Conservation (phyloP, 1,140 invertebrate genomes). For the Sminthurides bifidus region DNA sequence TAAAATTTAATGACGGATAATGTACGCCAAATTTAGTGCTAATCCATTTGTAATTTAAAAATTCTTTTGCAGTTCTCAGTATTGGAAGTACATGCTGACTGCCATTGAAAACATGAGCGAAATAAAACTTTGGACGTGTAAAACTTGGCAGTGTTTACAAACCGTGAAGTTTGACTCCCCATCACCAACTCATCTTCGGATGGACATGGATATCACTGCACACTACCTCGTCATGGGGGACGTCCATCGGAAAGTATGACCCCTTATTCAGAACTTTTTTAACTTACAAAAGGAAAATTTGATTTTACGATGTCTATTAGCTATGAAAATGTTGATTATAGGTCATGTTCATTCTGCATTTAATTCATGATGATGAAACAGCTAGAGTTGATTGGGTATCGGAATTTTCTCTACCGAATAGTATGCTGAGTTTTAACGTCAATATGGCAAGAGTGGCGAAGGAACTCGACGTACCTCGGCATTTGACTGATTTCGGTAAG, state of each 20-base stretch:
- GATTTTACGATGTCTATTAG: neutral
- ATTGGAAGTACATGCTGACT: constrained; percentile 90
- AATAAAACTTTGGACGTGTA: constrained; percentile 87
- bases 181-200: constrained; percentile 49
- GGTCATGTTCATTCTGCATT: constrained; percentile 27
- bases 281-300: neutral
- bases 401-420: constrained; percentile 29
- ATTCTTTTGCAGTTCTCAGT: constrained; percentile 50
- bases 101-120: constrained; percentile 79
- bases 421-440: constrained; percentile 29
- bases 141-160: constrained; percentile 82
- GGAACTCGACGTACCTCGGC: neutral
- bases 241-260: constrained; percentile 49
- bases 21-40: neutral
- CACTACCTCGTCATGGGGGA: constrained; percentile 74
- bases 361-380: constrained; percentile 26
- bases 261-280: neutral
- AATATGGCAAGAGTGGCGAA: constrained; percentile 1
- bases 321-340: neutral
- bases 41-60: neutral
- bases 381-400: constrained; percentile 28
- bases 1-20: constrained; percentile 11
- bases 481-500: constrained; percentile 7
- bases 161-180: constrained; percentile 55
- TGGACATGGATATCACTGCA: constrained; percentile 65